A percentile compares a stretch with the other conserved stretches of the same genome.
These are phyloP conservation scores for Periophthalmus modestus DNA, from an alignment of 2,113 vertebrate species.

Conservation along the genomic window DNA sequence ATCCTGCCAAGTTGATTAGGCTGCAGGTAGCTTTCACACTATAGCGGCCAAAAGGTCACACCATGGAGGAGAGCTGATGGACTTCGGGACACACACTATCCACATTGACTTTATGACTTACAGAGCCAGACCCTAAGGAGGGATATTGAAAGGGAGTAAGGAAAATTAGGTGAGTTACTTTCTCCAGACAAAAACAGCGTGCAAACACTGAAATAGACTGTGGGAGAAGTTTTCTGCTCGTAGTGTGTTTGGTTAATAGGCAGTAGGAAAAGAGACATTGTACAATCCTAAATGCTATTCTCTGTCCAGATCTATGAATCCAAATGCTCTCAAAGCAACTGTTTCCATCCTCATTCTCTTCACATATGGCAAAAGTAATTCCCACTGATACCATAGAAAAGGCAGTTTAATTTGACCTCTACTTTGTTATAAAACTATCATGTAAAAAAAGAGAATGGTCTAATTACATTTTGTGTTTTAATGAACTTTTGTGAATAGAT, in stretches of 20 bases:
- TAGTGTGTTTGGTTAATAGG: constrained; percentile 30
- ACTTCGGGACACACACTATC: constrained; percentile 70
- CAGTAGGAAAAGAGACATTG: constrained; percentile 17
- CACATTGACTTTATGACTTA: constrained; percentile 68
- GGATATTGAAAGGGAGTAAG: constrained; percentile 69
- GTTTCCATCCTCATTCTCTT: constrained; percentile 5
- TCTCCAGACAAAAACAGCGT: constrained; percentile 6
- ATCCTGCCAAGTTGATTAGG: constrained; percentile 76
- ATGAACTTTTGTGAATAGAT: constrained; percentile 55
- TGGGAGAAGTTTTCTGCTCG: constrained; percentile 26
- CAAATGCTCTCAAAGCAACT: constrained; percentile 9
- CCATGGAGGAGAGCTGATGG: constrained; percentile 66
- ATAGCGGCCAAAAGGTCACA: constrained; percentile 64
- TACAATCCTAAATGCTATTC: constrained; percentile 24
- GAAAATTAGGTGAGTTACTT: constrained; percentile 54
- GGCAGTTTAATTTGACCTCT: constrained; percentile 23
- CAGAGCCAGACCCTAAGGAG: constrained; percentile 63
- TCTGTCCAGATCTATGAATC: constrained; percentile 19
- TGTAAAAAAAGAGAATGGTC: constrained; percentile 23
- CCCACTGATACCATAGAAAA: constrained; percentile 1
- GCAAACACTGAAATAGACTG: constrained; percentile 21
- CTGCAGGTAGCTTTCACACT: constrained; percentile 69
- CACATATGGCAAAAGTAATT: constrained; percentile 19
- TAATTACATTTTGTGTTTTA: constrained; percentile 44
- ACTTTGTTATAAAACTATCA: constrained; percentile 20